Conservation (phyloP, 2,113 vertebrate species). For the Ancistrus triradiatus region DNA sequence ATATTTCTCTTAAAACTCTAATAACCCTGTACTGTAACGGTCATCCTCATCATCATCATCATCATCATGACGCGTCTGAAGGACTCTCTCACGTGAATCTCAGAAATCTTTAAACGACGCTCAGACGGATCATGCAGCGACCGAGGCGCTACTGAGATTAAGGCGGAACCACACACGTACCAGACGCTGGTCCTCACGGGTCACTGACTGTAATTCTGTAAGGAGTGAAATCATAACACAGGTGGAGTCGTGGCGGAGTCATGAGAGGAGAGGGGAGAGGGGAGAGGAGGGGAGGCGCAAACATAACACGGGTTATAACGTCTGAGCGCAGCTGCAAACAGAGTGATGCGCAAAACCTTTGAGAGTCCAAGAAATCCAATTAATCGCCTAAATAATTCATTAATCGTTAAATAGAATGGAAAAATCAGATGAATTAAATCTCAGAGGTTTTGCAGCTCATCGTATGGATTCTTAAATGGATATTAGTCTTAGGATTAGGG, state of each 20-base stretch:
- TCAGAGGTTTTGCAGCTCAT: conserved; percentile 18
- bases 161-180: conserved; percentile 75
- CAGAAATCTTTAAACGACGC: conserved; percentile 6
- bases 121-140: conserved; percentile 45
- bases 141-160: background rate
- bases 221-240: conserved; percentile 91
- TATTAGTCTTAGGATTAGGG: too few species aligned
- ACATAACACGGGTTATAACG: conserved; percentile 45
- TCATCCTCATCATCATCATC: too few species aligned
- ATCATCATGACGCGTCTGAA: background rate
- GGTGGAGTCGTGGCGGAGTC: conserved; percentile 66
- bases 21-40: too few species aligned
- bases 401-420: too few species aligned
- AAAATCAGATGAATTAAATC: too few species aligned
- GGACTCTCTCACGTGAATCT: conserved; percentile 1
- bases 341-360: conserved; percentile 23
- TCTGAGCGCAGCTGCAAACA: too few species aligned
- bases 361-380: too few species aligned
- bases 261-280: conserved; percentile 45
- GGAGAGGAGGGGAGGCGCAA: conserved; percentile 50
- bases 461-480: background rate
- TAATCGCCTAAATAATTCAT: too few species aligned
- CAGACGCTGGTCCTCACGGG: conserved; percentile 90
- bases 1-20: too few species aligned
- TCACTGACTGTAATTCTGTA: conserved; percentile 99